These are phyloP conservation scores for Heloderma charlesbogerti DNA, from an alignment of 2,113 vertebrate species.

Conservation along the genomic window DNA sequence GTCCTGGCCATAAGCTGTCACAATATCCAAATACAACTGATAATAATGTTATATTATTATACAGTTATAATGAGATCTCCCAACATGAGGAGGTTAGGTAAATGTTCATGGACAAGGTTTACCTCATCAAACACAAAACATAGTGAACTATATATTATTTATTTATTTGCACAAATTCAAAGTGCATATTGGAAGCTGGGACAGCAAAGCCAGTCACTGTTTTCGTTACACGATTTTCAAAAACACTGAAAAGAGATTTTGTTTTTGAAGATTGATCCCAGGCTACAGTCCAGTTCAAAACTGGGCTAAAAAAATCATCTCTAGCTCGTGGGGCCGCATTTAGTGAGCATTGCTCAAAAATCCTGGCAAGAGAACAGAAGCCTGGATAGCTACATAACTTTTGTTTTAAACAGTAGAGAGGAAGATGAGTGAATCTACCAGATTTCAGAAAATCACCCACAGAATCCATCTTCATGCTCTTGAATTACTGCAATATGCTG, in stretches of 20 bases:
- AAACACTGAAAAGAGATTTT: not conserved
- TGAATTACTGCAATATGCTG: rapidly evolving
- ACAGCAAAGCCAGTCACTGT: not conserved
- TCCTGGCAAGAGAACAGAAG: not conserved
- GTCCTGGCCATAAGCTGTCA: not conserved
- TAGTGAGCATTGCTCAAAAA: not conserved
- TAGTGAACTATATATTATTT: not conserved
- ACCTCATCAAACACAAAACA: not conserved
- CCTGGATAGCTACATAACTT: not conserved
- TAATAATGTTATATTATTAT: no score
- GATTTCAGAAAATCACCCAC: not conserved
- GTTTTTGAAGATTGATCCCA: not conserved
- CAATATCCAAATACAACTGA: not conserved
- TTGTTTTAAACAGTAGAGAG: not conserved
- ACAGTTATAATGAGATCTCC: not conserved
- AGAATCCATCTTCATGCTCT: not conserved
- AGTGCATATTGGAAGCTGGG: not conserved
- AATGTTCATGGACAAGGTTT: not conserved
- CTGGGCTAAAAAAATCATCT: not conserved
- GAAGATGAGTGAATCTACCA: not conserved
- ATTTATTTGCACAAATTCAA: not conserved
- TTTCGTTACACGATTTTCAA: not conserved
- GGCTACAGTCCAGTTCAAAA: not conserved
- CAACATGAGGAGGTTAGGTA: not conserved
- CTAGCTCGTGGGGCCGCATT: not conserved